phyloP scores from a whole-genome alignment of 2,113 vertebrate species.

The Hemibagrus wyckioides region DNA sequence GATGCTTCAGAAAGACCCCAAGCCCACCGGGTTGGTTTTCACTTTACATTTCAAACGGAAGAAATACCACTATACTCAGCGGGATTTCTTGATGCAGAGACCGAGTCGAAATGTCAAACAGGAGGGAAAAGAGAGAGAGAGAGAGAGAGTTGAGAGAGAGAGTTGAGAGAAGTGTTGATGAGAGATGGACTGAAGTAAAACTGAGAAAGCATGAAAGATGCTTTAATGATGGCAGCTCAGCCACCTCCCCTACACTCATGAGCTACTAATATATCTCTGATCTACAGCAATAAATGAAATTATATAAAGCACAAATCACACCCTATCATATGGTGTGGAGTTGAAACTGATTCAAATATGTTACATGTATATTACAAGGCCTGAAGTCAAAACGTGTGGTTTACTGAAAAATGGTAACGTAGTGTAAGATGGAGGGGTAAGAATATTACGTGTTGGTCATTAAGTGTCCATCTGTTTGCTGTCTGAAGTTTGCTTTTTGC shows the following conservation, averaged over 20 bases:
- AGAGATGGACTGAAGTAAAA: neutral
- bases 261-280: neutral
- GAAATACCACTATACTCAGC: constrained; percentile 19
- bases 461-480: neutral
- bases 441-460: neutral
- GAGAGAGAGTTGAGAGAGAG: neutral
- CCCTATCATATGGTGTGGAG: neutral
- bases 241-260: neutral
- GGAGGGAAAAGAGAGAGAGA: neutral
- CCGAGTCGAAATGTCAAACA: constrained; percentile 19
- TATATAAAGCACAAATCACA: neutral
- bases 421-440: neutral
- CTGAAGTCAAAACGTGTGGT: neutral
- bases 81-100: neutral
- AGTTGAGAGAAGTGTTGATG: neutral
- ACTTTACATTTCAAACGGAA: constrained; percentile 35
- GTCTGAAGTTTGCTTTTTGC: neutral
- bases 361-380: neutral
- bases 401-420: neutral
- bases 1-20: neutral
- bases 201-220: neutral
- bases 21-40: constrained; percentile 15
- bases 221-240: neutral
- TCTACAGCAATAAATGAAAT: neutral
- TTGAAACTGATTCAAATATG: neutral